These are phyloP conservation scores for Phataginus tetradactyla DNA, from an alignment of 2,797 vertebrate species.

Conservation along the genomic window DNA sequence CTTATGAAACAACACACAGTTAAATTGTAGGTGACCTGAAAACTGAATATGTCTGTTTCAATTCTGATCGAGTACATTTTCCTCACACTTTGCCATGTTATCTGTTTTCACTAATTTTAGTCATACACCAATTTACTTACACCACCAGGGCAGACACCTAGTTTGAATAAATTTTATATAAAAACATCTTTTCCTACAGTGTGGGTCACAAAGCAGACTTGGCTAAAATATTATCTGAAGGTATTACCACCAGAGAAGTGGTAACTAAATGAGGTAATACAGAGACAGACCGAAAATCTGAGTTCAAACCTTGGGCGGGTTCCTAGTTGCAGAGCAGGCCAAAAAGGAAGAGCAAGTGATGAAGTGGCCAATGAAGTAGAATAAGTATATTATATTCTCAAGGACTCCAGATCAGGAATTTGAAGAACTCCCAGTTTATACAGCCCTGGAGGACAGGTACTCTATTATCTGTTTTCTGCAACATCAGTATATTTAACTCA, in stretches of 20 bases:
- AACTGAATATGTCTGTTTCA: not conserved
- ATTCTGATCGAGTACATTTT: not conserved
- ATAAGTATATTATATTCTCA: not conserved
- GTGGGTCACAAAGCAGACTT: not conserved
- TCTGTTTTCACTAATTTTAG: not conserved
- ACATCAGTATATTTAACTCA: not conserved
- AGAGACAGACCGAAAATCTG: not conserved
- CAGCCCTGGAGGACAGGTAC: not conserved
- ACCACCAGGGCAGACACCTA: not conserved
- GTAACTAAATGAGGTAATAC: not conserved
- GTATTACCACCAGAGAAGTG: not conserved
- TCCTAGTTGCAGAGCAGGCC: not conserved
- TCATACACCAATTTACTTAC: not conserved
- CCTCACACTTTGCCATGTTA: not conserved
- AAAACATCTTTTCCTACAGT: not conserved
- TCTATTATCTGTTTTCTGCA: not conserved
- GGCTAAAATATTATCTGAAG: not conserved
- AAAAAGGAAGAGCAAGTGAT: not conserved
- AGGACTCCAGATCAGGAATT: not conserved
- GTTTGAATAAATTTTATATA: not conserved
- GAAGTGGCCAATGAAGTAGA: not conserved
- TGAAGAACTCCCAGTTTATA: not conserved
- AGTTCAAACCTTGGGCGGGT: not conserved
- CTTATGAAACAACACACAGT: not conserved
- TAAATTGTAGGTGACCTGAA: not conserved